Evolutionary conservation across 2,113 vertebrate species (phyloP), one percentile per base, ranked within the genome.

Genomic region (Hirundichthys speculiger): DNA sequence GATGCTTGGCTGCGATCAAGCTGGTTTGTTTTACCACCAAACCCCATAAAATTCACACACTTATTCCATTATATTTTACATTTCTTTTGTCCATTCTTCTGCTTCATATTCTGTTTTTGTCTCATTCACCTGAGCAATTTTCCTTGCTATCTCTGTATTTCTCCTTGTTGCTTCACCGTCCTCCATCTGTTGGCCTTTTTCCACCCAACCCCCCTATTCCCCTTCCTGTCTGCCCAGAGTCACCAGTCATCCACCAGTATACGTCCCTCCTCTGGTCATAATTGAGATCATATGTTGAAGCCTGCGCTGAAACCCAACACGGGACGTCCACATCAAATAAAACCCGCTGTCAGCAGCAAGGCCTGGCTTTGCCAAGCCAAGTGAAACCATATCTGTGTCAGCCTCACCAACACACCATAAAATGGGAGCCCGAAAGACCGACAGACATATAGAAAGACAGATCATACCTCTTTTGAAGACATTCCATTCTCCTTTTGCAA

Each of bases 261-360:
- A 69, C 77, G 56, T 81, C 90, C 72, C 81, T 89, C 61, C 83
- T 88, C 73, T 79, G 72, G 77, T 86, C 79, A 85, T 92, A 93
- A 93, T 92, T 89, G 84, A 88, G 90, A 92, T 93, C 90, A 91
- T 86, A 92, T 93, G 90, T 90, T 86, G 79, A 86, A 88, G 84
- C 80, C 82, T 66, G 87, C 57, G 14, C 86, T 89, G 91, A 87
- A 92, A 91, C 86, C 80, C 73, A 85, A 89, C 88, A 90, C 86
- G 74, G 81, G 88, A 89, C 86, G 52, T 89, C 87, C 83, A 90
- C 90, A 91, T 91, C 86, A 90, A 91, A 90, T 92, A 89, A 90
- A 91, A 90, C 72, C 88, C 86, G 88, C 89, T 89, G 89, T 86
- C 90, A 86, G 85, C 85, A 81, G 69, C 64, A 43, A 52, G 83